These are phyloP conservation scores for Ips typographus DNA, from an alignment of 1,140 invertebrate genomes.

Conservation along the genomic window DNA sequence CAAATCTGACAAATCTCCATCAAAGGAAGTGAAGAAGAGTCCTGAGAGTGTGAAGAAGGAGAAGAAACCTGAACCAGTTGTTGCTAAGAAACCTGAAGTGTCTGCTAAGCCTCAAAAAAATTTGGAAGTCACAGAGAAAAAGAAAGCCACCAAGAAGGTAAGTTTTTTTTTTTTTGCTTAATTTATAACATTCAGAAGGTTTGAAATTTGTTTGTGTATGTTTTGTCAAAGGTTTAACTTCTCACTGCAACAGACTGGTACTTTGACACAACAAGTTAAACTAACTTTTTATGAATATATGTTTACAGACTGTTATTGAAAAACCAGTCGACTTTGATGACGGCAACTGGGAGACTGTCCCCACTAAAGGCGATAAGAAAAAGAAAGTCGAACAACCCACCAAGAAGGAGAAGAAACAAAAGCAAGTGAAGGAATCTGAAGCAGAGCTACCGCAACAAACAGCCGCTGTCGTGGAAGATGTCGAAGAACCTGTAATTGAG, in stretches of 20 bases:
- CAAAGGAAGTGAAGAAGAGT: constrained; percentile 58
- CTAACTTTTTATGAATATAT: constrained; percentile 8
- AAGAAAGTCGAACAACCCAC: constrained; percentile 58
- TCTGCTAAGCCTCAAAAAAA: constrained; percentile 45
- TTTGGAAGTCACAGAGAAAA: constrained; percentile 57
- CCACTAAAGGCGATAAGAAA: constrained; percentile 67
- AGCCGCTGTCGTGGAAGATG: constrained; percentile 37
- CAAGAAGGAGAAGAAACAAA: constrained; percentile 57
- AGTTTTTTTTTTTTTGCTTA: constrained; percentile 1
- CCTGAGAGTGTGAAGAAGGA: constrained; percentile 55
- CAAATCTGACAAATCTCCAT: constrained; percentile 53
- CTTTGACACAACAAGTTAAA: too few species aligned
- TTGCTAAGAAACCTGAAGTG: constrained; percentile 50
- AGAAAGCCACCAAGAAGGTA: constrained; percentile 55
- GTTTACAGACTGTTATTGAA: constrained; percentile 41
- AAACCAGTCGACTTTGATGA: constrained; percentile 74
- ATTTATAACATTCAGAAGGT: neutral
- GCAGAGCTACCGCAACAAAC: constrained; percentile 27
- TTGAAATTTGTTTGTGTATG: neutral
- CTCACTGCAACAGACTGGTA: constrained; percentile 42
- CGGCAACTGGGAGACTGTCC: constrained; percentile 72
- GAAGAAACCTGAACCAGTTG: constrained; percentile 35
- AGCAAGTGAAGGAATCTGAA: constrained; percentile 52
- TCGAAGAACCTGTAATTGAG: neutral
- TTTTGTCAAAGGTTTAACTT: neutral